Percentiles rank a stretch among this genome's conserved stretches.
phyloP scores from a whole-genome alignment of 2,888 invertebrate species.

The Alloscopus bannaensis region DNA sequence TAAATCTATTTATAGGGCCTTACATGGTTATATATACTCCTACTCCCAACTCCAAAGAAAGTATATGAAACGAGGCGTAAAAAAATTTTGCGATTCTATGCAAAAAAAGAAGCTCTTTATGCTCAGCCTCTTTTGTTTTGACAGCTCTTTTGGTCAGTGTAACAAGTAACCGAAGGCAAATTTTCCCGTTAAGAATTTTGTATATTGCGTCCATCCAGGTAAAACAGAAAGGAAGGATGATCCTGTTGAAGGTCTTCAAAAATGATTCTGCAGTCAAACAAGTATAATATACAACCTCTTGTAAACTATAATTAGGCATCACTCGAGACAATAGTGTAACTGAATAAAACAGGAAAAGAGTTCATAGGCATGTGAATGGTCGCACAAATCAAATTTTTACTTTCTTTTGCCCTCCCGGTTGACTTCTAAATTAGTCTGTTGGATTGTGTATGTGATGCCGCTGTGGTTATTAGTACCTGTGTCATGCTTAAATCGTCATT shows the following conservation, averaged over 20 bases:
- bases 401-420: too few species aligned
- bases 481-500: too few species aligned
- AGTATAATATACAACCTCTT: not conserved
- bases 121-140: not conserved
- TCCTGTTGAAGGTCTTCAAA: conserved; percentile 18
- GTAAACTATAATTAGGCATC: too few species aligned
- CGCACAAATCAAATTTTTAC: too few species aligned
- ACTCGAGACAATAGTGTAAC: too few species aligned
- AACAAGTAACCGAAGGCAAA: not conserved
- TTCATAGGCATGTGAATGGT: too few species aligned
- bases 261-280: not conserved
- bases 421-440: too few species aligned
- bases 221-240: conserved; percentile 21
- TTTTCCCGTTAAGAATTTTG: conserved; percentile 8
- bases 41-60: conserved; percentile 10
- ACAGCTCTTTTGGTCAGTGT: not conserved
- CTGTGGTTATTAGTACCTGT: too few species aligned
- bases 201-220: conserved; percentile 7
- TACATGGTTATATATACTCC: not conserved
- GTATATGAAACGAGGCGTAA: conserved; percentile 24
- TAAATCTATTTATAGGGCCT: not conserved
- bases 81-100: conserved; percentile 12
- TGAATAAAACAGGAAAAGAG: too few species aligned
- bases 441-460: too few species aligned
- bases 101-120: too few species aligned